Evolutionary conservation across 2,113 vertebrate species (phyloP).

Genomic region (Myodes glareolus): DNA sequence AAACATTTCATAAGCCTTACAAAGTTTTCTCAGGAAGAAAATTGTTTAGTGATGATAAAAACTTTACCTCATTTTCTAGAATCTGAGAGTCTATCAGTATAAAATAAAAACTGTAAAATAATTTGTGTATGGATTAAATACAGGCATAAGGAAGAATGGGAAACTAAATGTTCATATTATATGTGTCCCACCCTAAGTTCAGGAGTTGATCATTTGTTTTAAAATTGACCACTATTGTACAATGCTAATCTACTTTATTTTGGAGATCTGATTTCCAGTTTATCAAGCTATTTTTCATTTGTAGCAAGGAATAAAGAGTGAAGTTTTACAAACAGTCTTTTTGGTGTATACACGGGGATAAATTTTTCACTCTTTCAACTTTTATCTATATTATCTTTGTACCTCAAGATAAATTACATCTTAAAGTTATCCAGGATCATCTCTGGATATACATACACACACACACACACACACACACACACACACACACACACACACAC

Average conservation of each 20-base stretch:
- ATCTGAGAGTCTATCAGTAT: not conserved
- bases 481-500: too few species aligned
- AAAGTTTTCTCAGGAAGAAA: constrained; percentile 22
- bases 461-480: too few species aligned
- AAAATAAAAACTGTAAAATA: not conserved
- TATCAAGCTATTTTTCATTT: not conserved
- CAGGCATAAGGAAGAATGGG: not conserved
- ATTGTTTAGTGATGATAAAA: not conserved
- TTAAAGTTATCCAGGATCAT: not conserved
- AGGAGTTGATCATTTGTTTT: not conserved
- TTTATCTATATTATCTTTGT: not conserved
- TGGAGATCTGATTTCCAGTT: not conserved
- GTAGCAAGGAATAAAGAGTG: not conserved
- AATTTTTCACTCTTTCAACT: not conserved
- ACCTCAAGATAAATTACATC: not conserved
- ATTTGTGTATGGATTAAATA: not conserved
- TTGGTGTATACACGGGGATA: not conserved
- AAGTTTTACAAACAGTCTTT: not conserved
- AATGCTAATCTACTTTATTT: not conserved
- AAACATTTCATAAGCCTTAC: constrained; percentile 7
- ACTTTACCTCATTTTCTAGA: not conserved
- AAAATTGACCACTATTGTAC: not conserved
- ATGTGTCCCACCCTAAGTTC: not conserved
- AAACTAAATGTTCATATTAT: not conserved
- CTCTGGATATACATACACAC: not conserved